Conservation (phyloP, 2,888 invertebrate species). For the Parascotia fuliginaria region DNA sequence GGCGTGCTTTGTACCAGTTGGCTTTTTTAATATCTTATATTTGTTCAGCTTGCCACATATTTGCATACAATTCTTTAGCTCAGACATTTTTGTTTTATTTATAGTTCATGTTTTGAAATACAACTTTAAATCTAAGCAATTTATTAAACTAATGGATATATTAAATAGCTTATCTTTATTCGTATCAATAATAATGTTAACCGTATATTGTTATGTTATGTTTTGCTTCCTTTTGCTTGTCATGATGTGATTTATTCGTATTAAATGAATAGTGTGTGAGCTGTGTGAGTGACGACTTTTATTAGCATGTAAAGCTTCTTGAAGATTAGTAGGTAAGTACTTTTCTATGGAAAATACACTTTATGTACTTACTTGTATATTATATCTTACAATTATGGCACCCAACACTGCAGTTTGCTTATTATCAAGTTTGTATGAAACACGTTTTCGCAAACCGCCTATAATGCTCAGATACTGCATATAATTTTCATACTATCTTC, state of each 20-base stretch:
- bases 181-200: conserved; percentile 10
- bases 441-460: conserved; percentile 31
- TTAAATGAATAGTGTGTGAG: neutral
- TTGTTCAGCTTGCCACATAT: neutral
- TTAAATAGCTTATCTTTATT: neutral
- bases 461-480: conserved; percentile 28
- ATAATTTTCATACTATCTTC: conserved; percentile 18
- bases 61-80: neutral
- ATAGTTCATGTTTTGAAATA: neutral
- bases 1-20: neutral
- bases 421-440: conserved; percentile 30
- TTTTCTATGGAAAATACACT: too few species aligned
- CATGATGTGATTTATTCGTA: neutral
- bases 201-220: neutral
- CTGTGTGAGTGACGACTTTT: too few species aligned
- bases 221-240: too few species aligned
- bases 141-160: neutral
- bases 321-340: too few species aligned
- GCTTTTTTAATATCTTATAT: neutral
- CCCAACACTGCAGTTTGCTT: neutral
- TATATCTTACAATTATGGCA: too few species aligned
- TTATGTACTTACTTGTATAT: neutral
- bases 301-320: too few species aligned
- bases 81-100: neutral
- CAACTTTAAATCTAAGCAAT: neutral